Evolutionary conservation across 2,797 vertebrate genomes (phyloP).

Genomic region (Eulemur coronatus): DNA sequence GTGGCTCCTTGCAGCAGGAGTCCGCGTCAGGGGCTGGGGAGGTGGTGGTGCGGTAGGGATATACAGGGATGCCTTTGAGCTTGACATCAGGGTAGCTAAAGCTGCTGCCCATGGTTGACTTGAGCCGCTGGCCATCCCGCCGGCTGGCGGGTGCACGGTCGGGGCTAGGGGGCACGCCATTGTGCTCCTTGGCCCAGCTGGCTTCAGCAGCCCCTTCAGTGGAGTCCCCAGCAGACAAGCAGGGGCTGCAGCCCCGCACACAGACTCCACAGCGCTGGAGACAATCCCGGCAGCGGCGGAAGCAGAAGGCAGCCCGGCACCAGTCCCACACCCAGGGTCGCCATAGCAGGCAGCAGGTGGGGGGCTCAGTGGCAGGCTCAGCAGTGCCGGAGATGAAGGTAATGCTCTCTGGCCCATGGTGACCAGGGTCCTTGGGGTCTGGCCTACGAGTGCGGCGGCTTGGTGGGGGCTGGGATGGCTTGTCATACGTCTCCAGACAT

Average conservation of each 20-base stretch:
- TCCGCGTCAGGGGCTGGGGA: constrained; percentile 79
- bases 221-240: constrained; percentile 87
- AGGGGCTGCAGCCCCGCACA: constrained; percentile 85
- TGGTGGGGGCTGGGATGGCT: constrained; percentile 67
- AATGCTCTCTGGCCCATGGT: constrained; percentile 89
- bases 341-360: constrained; percentile 91
- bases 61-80: constrained; percentile 92
- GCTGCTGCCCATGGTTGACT: constrained; percentile 89
- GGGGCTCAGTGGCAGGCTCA: constrained; percentile 81
- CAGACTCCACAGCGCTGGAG: constrained; percentile 94
- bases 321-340: constrained; percentile 91
- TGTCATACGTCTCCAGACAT: constrained; percentile 84
- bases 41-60: constrained; percentile 76
- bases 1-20: constrained; percentile 81
- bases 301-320: constrained; percentile 93
- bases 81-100: constrained; percentile 96
- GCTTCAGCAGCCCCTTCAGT: constrained; percentile 89
- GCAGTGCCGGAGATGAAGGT: constrained; percentile 94
- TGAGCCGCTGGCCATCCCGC: constrained; percentile 83
- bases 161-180: constrained; percentile 86
- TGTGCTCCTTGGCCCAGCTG: constrained; percentile 83
- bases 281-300: constrained; percentile 93
- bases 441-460: constrained; percentile 82
- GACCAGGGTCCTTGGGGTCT: constrained; percentile 84
- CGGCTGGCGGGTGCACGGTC: constrained; percentile 84